Evolutionary conservation across 2,888 invertebrate species (phyloP), one percentile per base, ranked within the genome.

Genomic region (Agrochola circellaris): DNA sequence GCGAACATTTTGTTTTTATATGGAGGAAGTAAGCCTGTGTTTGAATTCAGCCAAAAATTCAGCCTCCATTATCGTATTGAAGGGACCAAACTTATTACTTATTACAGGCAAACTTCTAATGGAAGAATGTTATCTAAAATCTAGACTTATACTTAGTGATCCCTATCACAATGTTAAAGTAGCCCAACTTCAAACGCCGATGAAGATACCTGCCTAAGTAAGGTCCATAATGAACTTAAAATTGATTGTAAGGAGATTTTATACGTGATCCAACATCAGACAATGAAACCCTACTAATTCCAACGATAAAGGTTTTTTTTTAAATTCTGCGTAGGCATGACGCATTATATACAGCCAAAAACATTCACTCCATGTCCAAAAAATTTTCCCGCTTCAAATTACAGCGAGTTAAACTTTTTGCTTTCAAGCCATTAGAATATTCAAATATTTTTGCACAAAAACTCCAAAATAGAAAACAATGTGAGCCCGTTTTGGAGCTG

Each of bases 401-500:
- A 82, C 79, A 64, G 65, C 48, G 71, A 77, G 38, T 81, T 67
- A 78, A 81, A 77, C 79, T 85, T 87, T 88, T 88, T 88, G 84
- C 84, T 79, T 80, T 82, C 75, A 74, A 87, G 54, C 74, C 77
- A 88, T 87, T 81, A 79, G 66, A 87, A 87, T 83, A 84, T 81
- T 83, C 20, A 86, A 84, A 86, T 76, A 54, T 81, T 87, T 87
- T 88, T 84, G 86, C 73, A 68, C 77, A 83, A 81, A 85, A 79
- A 72, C 13, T 54, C 83, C 75, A 65, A 84, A 86, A 86, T 81
- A 88, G 88, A 86, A 67, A 84, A 88, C 85, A 83, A 88, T 89
- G 79, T 68, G 75, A 51, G 73, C n/a, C 82, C 45, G 68, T 82
- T 87, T 84, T 85, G 87, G 87, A 51, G 64, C 65, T 81, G 82